Base-by-base conservation (phyloP, 2,888 invertebrate genomes). In the Eustalomyia histrio region DNA sequence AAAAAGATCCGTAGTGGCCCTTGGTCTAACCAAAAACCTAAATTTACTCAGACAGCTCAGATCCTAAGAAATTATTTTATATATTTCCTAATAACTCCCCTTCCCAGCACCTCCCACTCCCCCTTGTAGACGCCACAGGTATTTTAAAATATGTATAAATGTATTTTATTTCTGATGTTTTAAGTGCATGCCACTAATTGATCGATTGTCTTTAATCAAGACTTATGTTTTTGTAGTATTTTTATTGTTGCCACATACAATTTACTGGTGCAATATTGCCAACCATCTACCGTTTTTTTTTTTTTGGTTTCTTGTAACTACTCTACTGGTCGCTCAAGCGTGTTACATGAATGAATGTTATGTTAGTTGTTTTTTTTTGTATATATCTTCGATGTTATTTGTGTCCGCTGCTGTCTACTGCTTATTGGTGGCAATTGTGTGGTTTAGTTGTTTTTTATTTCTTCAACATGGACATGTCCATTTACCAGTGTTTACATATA, bases 111-210 rank as follows among this genome's bases (percentile, higher is more conserved):
- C 39, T 39, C 39, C 39, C 12, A 2, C 39, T 10, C 7, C 29
- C 29, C 39, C 12, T 39, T 14, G 1, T 6, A 39, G 12, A 39
- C 39, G 1, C 14, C 10, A 39, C 39, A 39, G 39, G 12, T 39
- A 39, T 2, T 4, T 39, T 39, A 10, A 35, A 2, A 35, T 29
- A 8, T 39, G 12, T 39, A 14, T 12, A 12, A 12, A 18, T n/a
- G 43, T 61, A 53, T 17, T 58, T 64, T 33, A 16, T 74, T 63
- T 64, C 61, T 61, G n/a, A 47, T 55, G 61, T 61, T 72, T 61
- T 65, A 61, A 76, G 73, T 79, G 79, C 83, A 84, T 84, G 83
- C 81, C 83, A 83, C 83, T 84, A 84, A 84, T 84, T 83, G 84
- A 84, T 84, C 82, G 84, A 84, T 84, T 83, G 84, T 83, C 83